Conservation (phyloP, 1,140 invertebrate species). For the Mylabris phalerata region DNA sequence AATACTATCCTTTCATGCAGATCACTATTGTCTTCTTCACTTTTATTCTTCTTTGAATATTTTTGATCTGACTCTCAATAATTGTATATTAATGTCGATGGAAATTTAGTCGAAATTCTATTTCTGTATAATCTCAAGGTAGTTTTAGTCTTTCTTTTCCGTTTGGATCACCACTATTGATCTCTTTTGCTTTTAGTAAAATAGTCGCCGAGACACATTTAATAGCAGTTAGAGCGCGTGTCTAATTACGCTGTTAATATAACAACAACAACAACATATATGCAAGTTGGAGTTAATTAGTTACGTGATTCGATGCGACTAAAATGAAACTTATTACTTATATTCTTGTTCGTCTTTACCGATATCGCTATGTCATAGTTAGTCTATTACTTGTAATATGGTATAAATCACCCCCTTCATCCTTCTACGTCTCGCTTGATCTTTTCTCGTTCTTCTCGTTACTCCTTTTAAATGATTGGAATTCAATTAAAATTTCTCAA, state of each 20-base stretch:
- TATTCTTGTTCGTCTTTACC: not conserved
- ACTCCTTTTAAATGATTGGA: constrained; percentile 8
- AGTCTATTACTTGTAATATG: constrained; percentile 11
- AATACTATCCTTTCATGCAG: too few relatives aligned
- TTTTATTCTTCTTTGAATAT: too few relatives aligned
- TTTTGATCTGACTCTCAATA: too few relatives aligned
- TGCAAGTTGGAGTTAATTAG: constrained; percentile 19
- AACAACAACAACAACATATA: not conserved
- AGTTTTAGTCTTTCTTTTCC: not conserved
- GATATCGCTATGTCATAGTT: constrained; percentile 25
- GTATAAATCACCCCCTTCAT: too few relatives aligned
- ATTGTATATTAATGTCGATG: too few relatives aligned
- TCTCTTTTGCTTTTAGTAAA: not conserved
- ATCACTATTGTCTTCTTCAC: too few relatives aligned
- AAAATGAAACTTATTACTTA: constrained; percentile 24
- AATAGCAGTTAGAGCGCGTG: constrained; percentile 18
- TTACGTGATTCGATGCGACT: constrained; percentile 26
- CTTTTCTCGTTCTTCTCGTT: too few relatives aligned
- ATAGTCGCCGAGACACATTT: not conserved
- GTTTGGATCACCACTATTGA: not conserved
- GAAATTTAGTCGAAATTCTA: not conserved
- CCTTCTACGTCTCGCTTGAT: not conserved
- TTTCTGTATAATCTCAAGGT: not conserved
- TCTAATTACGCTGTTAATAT: constrained; percentile 27
- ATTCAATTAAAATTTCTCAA: constrained; percentile 20